Conservation (phyloP, 2,797 vertebrate genomes). For the Taeniopygia guttata region DNA sequence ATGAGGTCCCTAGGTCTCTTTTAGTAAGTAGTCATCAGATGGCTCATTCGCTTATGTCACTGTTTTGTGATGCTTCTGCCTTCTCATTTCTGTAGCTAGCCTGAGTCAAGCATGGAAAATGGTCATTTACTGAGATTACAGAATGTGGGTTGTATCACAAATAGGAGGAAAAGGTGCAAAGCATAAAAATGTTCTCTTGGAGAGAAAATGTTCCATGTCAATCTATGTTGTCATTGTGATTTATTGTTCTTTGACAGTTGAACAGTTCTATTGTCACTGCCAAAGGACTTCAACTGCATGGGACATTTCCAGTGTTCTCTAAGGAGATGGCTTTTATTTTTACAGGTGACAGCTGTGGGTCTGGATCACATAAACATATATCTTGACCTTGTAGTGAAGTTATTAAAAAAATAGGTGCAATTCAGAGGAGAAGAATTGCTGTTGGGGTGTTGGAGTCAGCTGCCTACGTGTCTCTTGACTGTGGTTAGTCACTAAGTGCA, state of each 20-base stretch:
- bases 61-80: neutral
- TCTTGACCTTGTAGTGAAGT: neutral
- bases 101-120: constrained; percentile 29
- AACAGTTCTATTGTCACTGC: neutral
- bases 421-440: neutral
- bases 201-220: neutral
- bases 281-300: neutral
- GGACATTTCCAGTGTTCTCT: neutral
- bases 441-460: neutral
- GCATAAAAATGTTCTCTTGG: neutral
- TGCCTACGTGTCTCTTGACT: neutral
- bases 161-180: neutral
- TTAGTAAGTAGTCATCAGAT: constrained; percentile 8
- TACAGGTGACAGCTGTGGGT: neutral
- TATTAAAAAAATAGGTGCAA: neutral
- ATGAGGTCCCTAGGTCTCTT: neutral
- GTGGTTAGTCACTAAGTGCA: neutral
- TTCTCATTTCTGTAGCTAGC: constrained; percentile 11
- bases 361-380: neutral
- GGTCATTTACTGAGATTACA: neutral
- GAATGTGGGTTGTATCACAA: neutral
- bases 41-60: constrained; percentile 12
- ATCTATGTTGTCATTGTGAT: neutral
- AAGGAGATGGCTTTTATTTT: neutral
- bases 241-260: neutral